Conservation (phyloP, 2,113 vertebrate species). For the Ibidorhyncha struthersii region DNA sequence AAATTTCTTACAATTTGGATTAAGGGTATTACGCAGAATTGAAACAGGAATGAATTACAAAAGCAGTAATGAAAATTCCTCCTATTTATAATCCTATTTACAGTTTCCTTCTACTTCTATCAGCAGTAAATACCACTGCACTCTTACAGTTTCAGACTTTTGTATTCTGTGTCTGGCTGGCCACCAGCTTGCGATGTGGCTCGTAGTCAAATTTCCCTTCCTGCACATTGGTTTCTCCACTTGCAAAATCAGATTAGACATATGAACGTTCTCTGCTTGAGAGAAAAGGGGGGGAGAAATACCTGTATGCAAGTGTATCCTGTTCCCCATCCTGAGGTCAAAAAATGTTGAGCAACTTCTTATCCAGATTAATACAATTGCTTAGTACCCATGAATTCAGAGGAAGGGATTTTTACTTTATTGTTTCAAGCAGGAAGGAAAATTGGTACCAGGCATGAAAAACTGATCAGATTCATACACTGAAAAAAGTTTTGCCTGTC, state of each 20-base stretch:
- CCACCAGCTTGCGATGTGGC: background rate
- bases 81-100: background rate
- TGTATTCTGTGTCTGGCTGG: background rate
- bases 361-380: background rate
- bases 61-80: background rate
- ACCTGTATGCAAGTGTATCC: background rate
- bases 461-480: background rate
- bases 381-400: background rate
- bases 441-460: background rate
- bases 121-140: background rate
- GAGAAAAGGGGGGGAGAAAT: background rate
- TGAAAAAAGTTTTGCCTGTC: background rate
- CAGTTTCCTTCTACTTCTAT: background rate
- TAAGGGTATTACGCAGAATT: background rate
- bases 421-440: background rate
- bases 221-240: background rate
- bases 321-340: background rate
- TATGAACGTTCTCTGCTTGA: background rate
- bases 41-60: background rate
- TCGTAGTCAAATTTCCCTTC: background rate
- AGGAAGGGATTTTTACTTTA: background rate
- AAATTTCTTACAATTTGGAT: background rate
- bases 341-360: background rate
- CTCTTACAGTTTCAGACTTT: background rate
- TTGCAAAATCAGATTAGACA: background rate